Percentiles rank a stretch among this genome's conserved stretches.
Evolutionary conservation across 2,888 invertebrate genomes (phyloP).

Genomic region (Cheilosia urbana): DNA sequence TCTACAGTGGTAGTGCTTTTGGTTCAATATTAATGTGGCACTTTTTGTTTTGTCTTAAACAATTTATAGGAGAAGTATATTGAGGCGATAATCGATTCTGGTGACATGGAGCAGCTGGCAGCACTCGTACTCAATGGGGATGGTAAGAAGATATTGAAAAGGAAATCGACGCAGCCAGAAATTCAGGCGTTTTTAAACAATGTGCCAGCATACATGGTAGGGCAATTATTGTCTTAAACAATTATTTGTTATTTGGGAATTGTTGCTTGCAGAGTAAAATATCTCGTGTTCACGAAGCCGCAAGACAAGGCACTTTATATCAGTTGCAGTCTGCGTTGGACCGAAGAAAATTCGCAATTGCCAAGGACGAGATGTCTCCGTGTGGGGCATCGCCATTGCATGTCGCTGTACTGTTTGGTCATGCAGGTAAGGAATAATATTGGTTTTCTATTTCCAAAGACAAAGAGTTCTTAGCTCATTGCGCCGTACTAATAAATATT

Average conservation of each 20-base stretch:
- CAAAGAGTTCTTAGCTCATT: too few species aligned
- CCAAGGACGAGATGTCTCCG: slow-evolving; percentile 92
- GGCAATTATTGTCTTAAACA: neutral
- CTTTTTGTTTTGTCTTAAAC: neutral
- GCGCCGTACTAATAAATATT: too few species aligned
- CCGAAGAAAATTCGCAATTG: slow-evolving; percentile 95
- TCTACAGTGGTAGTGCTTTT: neutral
- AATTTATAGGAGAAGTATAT: slow-evolving; percentile 87
- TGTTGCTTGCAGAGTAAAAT: slow-evolving; percentile 91
- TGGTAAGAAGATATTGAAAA: slow-evolving; percentile 90
- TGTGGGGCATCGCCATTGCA: slow-evolving; percentile 94
- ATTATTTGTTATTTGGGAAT: neutral
- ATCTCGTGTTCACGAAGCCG: slow-evolving; percentile 93
- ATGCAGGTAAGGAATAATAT: slow-evolving; percentile 86
- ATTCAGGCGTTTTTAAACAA: slow-evolving; percentile 94
- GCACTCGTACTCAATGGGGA: slow-evolving; percentile 94
- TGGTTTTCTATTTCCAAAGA: neutral
- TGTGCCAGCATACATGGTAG: slow-evolving; percentile 94
- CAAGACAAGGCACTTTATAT: slow-evolving; percentile 92
- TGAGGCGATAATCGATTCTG: slow-evolving; percentile 87
- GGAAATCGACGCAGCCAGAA: slow-evolving; percentile 89
- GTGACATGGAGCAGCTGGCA: slow-evolving; percentile 95
- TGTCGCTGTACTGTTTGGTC: slow-evolving; percentile 93
- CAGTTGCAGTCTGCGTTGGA: slow-evolving; percentile 94
- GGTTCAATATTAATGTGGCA: neutral